phyloP scores from a whole-genome alignment of 2,113 vertebrate species.

The Patagioenas fasciata region DNA sequence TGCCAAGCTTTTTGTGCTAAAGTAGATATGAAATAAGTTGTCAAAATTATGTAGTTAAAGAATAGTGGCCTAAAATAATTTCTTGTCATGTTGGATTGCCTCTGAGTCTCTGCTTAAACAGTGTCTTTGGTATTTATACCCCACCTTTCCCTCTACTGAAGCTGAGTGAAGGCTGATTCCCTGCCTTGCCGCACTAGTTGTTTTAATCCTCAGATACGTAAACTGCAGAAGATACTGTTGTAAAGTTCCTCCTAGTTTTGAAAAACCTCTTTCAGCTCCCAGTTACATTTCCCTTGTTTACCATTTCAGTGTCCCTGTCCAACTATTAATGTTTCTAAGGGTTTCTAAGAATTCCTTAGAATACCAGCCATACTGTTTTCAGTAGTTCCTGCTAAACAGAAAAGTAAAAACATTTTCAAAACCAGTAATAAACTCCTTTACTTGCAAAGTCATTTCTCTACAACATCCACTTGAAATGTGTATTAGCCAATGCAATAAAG shows the following conservation, averaged over 20 bases:
- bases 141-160: background rate
- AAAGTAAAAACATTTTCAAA: background rate
- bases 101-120: background rate
- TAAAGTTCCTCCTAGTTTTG: background rate
- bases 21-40: slow-evolving; percentile 33
- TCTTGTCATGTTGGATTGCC: background rate
- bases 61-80: slow-evolving; percentile 23
- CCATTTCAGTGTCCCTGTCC: background rate
- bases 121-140: background rate
- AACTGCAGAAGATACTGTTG: background rate
- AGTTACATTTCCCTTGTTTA: background rate
- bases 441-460: background rate
- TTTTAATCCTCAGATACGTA: background rate
- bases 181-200: background rate
- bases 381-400: background rate
- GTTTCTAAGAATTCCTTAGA: background rate
- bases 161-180: slow-evolving; percentile 5
- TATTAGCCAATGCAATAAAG: background rate
- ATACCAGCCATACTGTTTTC: background rate
- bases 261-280: background rate
- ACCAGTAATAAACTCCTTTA: background rate
- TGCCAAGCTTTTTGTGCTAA: slow-evolving; percentile 19
- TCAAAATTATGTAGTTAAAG: slow-evolving; percentile 9
- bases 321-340: background rate
- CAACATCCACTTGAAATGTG: background rate